These are phyloP conservation scores for Mormyrus lacerda DNA, from an alignment of 2,113 vertebrate genomes.

Conservation along the genomic window DNA sequence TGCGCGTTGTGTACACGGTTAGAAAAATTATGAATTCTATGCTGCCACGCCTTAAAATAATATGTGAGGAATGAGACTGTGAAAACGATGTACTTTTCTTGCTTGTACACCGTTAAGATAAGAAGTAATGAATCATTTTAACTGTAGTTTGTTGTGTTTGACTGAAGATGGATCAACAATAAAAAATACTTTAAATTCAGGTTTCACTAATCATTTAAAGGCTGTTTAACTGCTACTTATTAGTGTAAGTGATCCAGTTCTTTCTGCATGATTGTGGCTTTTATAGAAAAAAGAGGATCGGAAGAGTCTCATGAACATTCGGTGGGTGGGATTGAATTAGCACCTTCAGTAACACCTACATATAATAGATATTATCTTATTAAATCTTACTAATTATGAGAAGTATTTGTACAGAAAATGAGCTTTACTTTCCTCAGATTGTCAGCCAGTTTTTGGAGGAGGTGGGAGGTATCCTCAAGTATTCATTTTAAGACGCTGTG, in stretches of 20 bases:
- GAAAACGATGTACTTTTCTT: neutral
- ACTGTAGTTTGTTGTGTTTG: constrained; percentile 14
- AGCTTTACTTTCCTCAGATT: neutral
- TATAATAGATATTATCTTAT: neutral
- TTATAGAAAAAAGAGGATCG: neutral
- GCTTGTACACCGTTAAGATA: constrained; percentile 23
- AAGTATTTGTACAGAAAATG: neutral
- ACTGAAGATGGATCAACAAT: constrained; percentile 27
- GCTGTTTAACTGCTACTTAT: neutral
- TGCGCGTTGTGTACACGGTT: neutral
- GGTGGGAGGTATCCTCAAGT: neutral
- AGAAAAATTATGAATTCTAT: neutral
- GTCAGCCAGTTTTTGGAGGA: neutral
- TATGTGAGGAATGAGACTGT: constrained; percentile 3
- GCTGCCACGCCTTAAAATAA: neutral
- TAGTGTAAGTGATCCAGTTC: neutral
- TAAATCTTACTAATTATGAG: neutral
- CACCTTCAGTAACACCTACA: neutral
- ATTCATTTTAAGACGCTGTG: neutral
- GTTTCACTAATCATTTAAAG: neutral
- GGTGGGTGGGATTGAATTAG: neutral
- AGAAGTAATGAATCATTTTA: constrained; percentile 28
- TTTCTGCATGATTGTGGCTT: neutral
- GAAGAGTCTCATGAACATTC: neutral
- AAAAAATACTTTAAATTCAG: constrained; percentile 30